phyloP scores from a whole-genome alignment of 1,140 invertebrate species.

The Dinoponera quadriceps region DNA sequence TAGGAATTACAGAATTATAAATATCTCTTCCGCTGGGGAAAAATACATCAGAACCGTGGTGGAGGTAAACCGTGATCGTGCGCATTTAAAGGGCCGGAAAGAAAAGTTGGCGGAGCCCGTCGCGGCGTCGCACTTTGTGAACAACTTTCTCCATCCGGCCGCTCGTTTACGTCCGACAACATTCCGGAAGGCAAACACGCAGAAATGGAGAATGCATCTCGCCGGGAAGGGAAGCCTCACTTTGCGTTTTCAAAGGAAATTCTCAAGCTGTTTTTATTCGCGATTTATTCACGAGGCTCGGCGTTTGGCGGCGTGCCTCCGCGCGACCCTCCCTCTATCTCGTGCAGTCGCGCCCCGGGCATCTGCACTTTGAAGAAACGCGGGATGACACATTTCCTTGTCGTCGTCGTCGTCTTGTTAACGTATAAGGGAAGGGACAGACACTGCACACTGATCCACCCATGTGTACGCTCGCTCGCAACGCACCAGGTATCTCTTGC shows the following conservation, averaged over 20 bases:
- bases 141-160: not conserved
- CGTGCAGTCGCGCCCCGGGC: not conserved
- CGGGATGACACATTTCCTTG: not conserved
- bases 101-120: too few relatives aligned
- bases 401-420: not conserved
- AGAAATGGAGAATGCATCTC: not conserved
- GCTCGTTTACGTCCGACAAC: slow-evolving; percentile 12
- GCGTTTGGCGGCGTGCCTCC: not conserved
- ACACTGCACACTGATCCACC: not conserved
- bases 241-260: slow-evolving; percentile 50
- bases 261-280: slow-evolving; percentile 17
- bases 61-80: too few relatives aligned
- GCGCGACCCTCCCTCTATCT: not conserved
- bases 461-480: not conserved
- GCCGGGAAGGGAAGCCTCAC: not conserved
- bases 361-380: not conserved
- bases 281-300: slow-evolving; percentile 24
- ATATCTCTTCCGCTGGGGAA: too few relatives aligned
- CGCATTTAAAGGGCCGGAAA: too few relatives aligned
- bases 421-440: not conserved
- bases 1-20: too few relatives aligned
- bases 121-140: not conserved
- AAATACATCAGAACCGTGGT: too few relatives aligned
- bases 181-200: slow-evolving; percentile 22
- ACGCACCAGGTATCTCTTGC: not conserved